Base-by-base conservation (phyloP, 2,888 invertebrate genomes). In the Caenorhabditis plicata region DNA sequence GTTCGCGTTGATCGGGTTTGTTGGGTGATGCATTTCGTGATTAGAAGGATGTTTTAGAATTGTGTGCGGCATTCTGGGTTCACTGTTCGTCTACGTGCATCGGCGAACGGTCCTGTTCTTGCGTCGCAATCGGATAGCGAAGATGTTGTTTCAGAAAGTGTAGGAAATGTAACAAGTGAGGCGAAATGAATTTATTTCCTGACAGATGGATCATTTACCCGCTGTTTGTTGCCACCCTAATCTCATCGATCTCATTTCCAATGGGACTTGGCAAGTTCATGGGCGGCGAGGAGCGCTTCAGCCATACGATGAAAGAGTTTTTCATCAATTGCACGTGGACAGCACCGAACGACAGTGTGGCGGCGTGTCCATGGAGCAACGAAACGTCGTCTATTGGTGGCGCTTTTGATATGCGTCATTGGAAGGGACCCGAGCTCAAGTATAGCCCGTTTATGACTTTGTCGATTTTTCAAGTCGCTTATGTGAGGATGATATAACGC, bases 131-230 rank as follows among this genome's bases (percentile, higher is more conserved):
- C 31, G 41, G 3, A 47, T 73, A n/a, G 67, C 74, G n/a, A 77
- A 78, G 40, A 64, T 52, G 31, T 53, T 73, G 11, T 75, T 78
- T 40, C 74, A 77, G 48, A 69, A 70, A 63, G 68, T 75, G 78
- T 78, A 22, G 45, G 72, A n/a, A n/a, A n/a, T n/a, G n/a, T n/a
- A n/a, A n/a, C n/a, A n/a, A n/a, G n/a, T n/a, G n/a, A n/a, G n/a
- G n/a, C n/a, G n/a, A n/a, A n/a, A n/a, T n/a, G n/a, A n/a, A n/a
- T n/a, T n/a, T n/a, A n/a, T 17, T 55, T 52, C 89, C 33, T 80
- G 81, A 52, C 86, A 92, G 94, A 80, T 92, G 92, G 41, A 93
- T 95, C 83, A 87, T 96, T 65, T 98, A 96, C 83, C 96, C 96
- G 0, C 90, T 91, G 2, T 52, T 67, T 25, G 51, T 72, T 11